Evolutionary conservation across 2,888 invertebrate genomes (phyloP).

Genomic region (Scaeva pyrastri): DNA sequence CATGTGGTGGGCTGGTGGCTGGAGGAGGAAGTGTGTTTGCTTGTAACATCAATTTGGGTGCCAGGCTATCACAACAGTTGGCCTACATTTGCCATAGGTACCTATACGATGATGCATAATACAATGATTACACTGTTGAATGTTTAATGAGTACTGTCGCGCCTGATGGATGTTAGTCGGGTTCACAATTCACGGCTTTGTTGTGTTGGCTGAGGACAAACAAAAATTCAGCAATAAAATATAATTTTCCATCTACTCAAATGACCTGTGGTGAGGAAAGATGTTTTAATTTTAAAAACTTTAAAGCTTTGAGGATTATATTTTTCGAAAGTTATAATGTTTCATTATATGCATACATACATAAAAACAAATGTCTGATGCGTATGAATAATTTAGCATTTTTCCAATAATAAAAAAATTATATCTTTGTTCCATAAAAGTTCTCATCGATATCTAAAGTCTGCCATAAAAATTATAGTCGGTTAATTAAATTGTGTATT

Average conservation of each 20-base stretch:
- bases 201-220: constrained; percentile 6
- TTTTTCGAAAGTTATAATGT: too few relatives aligned
- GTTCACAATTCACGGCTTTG: neutral
- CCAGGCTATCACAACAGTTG: constrained; percentile 21
- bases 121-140: constrained; percentile 40
- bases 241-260: neutral
- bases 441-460: too few relatives aligned
- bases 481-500: too few relatives aligned
- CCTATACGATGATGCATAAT: neutral
- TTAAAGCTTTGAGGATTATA: too few relatives aligned
- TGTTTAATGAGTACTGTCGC: constrained; percentile 35
- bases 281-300: neutral
- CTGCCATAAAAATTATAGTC: too few relatives aligned
- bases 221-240: neutral
- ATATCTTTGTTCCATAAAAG: too few relatives aligned
- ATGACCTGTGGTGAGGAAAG: neutral
- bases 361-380: too few relatives aligned
- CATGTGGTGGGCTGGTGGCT: too few relatives aligned
- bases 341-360: too few relatives aligned
- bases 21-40: constrained; percentile 28
- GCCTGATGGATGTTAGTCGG: constrained; percentile 2
- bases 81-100: constrained; percentile 27
- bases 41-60: constrained; percentile 18
- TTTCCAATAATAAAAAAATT: too few relatives aligned
- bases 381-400: too few relatives aligned